These are phyloP conservation scores for Hybognathus amarus DNA, from an alignment of 2,797 vertebrate genomes.

Conservation along the genomic window DNA sequence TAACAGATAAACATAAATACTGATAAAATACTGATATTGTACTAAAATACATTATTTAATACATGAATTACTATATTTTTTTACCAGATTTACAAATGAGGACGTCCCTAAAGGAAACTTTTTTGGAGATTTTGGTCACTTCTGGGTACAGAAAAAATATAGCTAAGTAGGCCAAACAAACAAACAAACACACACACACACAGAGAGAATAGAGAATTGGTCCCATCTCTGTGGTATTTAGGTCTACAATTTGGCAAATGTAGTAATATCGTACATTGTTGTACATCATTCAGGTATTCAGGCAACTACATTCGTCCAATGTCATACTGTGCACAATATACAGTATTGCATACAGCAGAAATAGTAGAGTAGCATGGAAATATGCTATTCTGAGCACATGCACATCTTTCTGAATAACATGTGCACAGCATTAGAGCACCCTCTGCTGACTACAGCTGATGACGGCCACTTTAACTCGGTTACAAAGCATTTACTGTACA, in stretches of 20 bases:
- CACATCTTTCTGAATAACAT: neutral
- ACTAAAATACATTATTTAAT: neutral
- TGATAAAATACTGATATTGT: neutral
- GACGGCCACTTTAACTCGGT: neutral
- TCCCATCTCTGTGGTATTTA: neutral
- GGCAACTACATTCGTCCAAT: neutral
- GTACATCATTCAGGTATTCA: neutral
- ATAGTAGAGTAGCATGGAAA: neutral
- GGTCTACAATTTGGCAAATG: neutral
- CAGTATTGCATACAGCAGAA: neutral
- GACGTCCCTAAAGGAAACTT: no score
- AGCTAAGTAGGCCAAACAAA: neutral
- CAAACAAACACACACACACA: neutral
- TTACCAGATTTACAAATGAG: no score
- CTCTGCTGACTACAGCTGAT: neutral
- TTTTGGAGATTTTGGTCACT: no score
- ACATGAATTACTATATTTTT: no score
- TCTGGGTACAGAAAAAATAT: no score
- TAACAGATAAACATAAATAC: neutral
- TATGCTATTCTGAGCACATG: neutral
- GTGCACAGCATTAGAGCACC: neutral
- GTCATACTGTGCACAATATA: neutral
- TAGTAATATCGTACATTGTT: neutral
- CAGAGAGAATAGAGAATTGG: neutral
- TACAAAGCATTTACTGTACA: neutral